Evolutionary conservation across 1,140 invertebrate species (phyloP), one percentile per base, ranked within the genome.

Genomic region (Heliconius nattereri): DNA sequence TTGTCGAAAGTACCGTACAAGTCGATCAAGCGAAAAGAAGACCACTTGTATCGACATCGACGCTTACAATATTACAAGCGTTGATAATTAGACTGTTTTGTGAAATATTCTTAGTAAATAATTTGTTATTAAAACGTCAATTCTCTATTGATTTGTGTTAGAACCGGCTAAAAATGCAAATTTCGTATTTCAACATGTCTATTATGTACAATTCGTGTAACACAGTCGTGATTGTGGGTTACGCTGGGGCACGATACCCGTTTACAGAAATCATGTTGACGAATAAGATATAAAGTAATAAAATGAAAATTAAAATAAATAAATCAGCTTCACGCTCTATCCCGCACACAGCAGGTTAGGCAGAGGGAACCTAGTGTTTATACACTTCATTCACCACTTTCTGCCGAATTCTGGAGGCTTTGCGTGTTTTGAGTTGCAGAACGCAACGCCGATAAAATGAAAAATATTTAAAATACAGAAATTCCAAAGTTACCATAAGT

Each of bases 181-280:
- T 71, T 74, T 8, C 40, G 57, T 35, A 73, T 79, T 79, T 79
- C 78, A 45, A 75, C 45, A 79, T 29, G 45, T 19, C 60, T 13
- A 75, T 79, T 79, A 79, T 71, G 73, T 71, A 54, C 66, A 75
- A 32, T 71, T 79, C 78, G 78, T 70, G 57, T 66, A 16, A 13
- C 26, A 66, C 60, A 70, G 72, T 73, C 78, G 74, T 75, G 74
- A 75, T 66, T 40, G 40, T 16, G 13, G 37, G 29, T 40, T 75
- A 71, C 73, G 23, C 54, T 75, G 26, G 71, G 29, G 40, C 40
- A 79, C 75, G 66, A 75, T 45, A 75, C 71, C 6, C 60, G 72
- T 57, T 54, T 52, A 35, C 29, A 75, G 3, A 52, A 26, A 60
- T 66, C 73, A 29, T n/a, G 29, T 73, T 73, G 1, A 73, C 37